Base-by-base conservation (phyloP, 2,888 invertebrate genomes). In the Lepidocyrtoides sp. region DNA sequence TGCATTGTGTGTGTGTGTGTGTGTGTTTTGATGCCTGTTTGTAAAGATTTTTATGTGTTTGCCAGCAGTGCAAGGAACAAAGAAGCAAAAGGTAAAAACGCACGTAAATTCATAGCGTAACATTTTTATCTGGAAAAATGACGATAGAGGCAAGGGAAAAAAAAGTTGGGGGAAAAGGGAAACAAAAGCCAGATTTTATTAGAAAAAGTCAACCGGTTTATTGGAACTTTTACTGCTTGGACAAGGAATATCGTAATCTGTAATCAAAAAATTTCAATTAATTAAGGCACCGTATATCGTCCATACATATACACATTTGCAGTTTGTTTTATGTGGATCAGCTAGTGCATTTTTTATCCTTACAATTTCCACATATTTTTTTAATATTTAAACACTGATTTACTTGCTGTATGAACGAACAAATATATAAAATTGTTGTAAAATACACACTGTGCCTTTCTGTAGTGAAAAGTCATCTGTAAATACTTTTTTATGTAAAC, bases 251-350 rank as follows among this genome's bases (percentile, higher is more conserved):
- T 81, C 81, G 81, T 88, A 89, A 89, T 89, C 72, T 83, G 83
- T 75, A 89, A 89, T 89, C 83, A 72, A 90, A 90, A 89, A 90
- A 84, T 77, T 90, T 90, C 89, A 90, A 90, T 90, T 90, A 90
- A 90, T 90, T 90, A 90, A 84, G 79, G 66, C 79, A 26, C 23
- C 12, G 23, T 60, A 60, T 60, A 12, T n/a, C 10, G n/a, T n/a
- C n/a, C 54, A 12, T 12, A 20, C n/a, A 57, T 57, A 17, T 12
- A 57, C 5, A 17, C 17, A 20, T n/a, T 57, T 7, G 2, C 17
- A n/a, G 20, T 60, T 60, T 60, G 2, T 5, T 60, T 20, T 60
- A 26, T 23, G 60, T 60, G n/a, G n/a, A n/a, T n/a, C n/a, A n/a
- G n/a, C n/a, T n/a, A n/a, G n/a, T n/a, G n/a, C n/a, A n/a, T n/a